phyloP scores from a whole-genome alignment of 2,888 invertebrate species.

The Zelleria hepariella region DNA sequence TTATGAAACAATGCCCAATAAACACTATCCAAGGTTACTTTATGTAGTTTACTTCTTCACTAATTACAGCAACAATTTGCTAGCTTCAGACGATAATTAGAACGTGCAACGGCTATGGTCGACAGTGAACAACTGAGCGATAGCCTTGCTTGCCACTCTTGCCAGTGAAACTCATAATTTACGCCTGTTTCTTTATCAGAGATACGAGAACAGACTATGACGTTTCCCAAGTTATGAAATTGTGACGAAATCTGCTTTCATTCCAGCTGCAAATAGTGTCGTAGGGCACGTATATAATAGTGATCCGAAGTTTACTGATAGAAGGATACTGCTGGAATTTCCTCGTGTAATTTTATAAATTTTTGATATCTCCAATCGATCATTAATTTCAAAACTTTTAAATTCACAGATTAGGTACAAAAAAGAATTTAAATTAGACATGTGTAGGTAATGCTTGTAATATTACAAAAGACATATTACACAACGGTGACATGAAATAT shows the following conservation, averaged over 20 bases:
- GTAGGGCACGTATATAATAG: neutral
- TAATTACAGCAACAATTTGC: slow-evolving; percentile 17
- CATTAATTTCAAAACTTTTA: neutral
- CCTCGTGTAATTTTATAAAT: neutral
- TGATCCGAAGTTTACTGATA: neutral
- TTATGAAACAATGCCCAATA: neutral
- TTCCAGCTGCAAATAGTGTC: neutral
- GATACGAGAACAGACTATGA: neutral
- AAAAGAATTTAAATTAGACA: neutral
- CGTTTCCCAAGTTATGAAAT: neutral
- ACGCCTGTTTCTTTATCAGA: neutral
- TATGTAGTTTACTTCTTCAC: slow-evolving; percentile 17
- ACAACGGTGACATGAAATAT: too few relatives aligned
- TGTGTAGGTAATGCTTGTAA: too few relatives aligned
- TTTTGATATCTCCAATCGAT: neutral
- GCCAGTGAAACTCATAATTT: slow-evolving; percentile 26
- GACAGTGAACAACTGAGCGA: slow-evolving; percentile 30
- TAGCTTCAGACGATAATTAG: slow-evolving; percentile 10
- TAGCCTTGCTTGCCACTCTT: slow-evolving; percentile 29
- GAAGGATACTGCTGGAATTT: neutral
- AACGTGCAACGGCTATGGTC: slow-evolving; percentile 26
- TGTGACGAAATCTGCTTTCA: neutral
- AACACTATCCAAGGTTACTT: slow-evolving; percentile 36
- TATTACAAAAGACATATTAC: too few relatives aligned
- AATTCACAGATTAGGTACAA: neutral